Evolutionary conservation across 2,888 invertebrate genomes (phyloP).

Genomic region (Trisateles emortualis): DNA sequence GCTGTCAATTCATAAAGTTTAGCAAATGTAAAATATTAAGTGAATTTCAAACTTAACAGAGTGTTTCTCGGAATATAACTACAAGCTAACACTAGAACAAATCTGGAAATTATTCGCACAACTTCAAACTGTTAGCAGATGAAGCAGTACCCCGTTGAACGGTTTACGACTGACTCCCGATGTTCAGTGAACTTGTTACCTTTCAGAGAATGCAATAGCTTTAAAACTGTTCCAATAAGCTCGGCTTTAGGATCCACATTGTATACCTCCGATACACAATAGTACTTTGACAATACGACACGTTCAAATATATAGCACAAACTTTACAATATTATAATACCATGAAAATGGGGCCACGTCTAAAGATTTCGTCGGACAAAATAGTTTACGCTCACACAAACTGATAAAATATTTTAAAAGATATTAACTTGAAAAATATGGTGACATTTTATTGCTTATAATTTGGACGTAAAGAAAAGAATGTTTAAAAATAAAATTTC

Average conservation of each 20-base stretch:
- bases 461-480: conserved; percentile 42
- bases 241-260: conserved; percentile 11
- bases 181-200: conserved; percentile 12
- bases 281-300: conserved; percentile 20
- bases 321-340: conserved; percentile 23
- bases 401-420: conserved; percentile 45
- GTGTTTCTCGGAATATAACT: background rate
- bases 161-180: conserved; percentile 6
- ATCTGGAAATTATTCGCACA: conserved; percentile 6
- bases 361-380: conserved; percentile 33
- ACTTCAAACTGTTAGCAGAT: background rate
- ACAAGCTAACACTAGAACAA: background rate
- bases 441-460: conserved; percentile 46
- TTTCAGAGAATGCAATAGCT: conserved; percentile 3
- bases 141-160: background rate
- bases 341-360: conserved; percentile 28
- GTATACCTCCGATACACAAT: conserved; percentile 24
- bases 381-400: conserved; percentile 27
- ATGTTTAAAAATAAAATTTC: conserved; percentile 29
- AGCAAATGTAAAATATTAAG: background rate
- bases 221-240: conserved; percentile 9
- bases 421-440: conserved; percentile 46
- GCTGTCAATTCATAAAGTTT: no score
- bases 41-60: background rate
- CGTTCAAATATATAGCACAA: conserved; percentile 30